Base-by-base conservation (phyloP, 2,888 invertebrate species). In the Cryptocheilus praepositus region DNA sequence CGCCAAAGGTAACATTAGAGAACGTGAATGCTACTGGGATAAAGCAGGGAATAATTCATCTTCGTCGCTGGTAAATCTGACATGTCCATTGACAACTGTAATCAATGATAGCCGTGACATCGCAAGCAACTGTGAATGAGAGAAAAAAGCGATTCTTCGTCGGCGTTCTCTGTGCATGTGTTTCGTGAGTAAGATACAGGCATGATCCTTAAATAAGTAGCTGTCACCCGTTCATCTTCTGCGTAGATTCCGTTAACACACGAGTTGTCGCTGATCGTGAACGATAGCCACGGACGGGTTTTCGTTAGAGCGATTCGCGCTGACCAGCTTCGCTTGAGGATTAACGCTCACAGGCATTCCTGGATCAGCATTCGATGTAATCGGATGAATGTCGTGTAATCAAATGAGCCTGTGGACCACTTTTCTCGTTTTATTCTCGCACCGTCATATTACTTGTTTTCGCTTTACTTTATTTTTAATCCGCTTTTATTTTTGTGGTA, bases 301-400 rank as follows among this genome's bases (percentile, higher is more conserved):
- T 44, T 68, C 55, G 60, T 56, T 63, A 44, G 56, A 25, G 25
- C 21, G 36, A 7, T 11, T 36, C 36, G 36, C 36, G 36, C 8
- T 36, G 49, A 8, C 49, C 49, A 18, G 49, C 4, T 18, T n/a
- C 52, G 60, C 43, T 43, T 19, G 22, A 43, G 60, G 72, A 74
- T 79, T 73, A 76, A 71, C 57, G 60, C 56, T 52, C 61, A 57
- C 36, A 51, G 49, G 67, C 66, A 68, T 70, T 59, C 55, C 61
- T 59, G 65, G 71, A 76, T 65, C 71, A 64, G 54, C 67, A 61
- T 64, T 70, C 73, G 81, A 75, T 74, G 73, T 85, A 85, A 85
- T 83, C 83, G 84, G 81, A 84, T 83, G 76, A 83, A 74, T 73
- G 70, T 74, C 74, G 70, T 71, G 81, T 80, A 81, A 82, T 83